phyloP scores from a whole-genome alignment of 2,113 vertebrate genomes.

The Lagopus leucura region DNA sequence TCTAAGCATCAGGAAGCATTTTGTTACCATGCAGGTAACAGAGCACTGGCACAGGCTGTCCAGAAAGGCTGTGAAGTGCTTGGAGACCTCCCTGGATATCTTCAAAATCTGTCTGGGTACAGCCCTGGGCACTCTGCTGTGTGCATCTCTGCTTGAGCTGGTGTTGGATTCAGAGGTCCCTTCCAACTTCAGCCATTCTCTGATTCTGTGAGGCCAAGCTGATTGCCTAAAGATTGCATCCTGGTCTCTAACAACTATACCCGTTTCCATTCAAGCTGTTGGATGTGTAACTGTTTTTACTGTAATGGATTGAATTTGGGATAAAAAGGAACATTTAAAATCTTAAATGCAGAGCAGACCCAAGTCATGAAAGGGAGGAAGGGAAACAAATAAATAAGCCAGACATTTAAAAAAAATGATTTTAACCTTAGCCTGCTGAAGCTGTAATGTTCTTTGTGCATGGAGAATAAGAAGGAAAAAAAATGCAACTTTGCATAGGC shows the following conservation, averaged over 20 bases:
- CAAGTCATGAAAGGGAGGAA: neutral
- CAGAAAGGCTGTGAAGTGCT: neutral
- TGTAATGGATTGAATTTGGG: neutral
- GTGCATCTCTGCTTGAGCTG: neutral
- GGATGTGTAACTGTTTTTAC: neutral
- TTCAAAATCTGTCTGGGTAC: neutral
- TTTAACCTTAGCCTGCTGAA: slow-evolving; percentile 1
- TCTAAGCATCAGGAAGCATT: neutral
- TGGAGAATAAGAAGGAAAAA: neutral
- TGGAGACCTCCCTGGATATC: neutral
- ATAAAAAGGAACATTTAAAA: neutral
- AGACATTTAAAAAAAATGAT: neutral
- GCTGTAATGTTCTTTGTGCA: neutral
- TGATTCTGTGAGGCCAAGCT: neutral
- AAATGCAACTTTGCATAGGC: neutral
- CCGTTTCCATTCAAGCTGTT: neutral
- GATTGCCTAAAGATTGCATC: neutral
- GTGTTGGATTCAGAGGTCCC: neutral
- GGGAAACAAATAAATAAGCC: neutral
- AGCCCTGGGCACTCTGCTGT: neutral
- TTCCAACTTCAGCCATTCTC: neutral
- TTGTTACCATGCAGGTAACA: neutral
- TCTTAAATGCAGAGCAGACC: neutral
- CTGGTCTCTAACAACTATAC: neutral
- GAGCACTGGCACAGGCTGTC: neutral